A percentile compares a stretch with the other conserved stretches of the same genome.
phyloP scores from a whole-genome alignment of 2,113 vertebrate species.

The Periophthalmodon schlosseri region DNA sequence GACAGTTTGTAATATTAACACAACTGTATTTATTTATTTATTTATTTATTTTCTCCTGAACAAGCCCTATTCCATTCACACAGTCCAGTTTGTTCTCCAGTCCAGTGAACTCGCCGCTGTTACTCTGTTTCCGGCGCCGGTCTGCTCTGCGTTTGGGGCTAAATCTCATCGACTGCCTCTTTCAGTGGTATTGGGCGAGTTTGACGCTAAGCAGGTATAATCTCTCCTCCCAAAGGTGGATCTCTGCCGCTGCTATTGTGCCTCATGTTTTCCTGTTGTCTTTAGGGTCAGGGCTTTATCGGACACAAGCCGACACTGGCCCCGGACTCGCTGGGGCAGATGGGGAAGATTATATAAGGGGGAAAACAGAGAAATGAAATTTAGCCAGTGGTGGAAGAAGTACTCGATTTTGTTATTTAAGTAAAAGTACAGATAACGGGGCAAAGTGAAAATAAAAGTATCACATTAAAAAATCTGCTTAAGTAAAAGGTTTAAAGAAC shows the following conservation, averaged over 20 bases:
- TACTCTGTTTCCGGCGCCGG: conserved; percentile 31
- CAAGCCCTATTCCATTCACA: too few relatives aligned
- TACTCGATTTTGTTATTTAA: too few relatives aligned
- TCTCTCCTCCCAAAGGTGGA: conserved; percentile 68
- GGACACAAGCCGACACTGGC: conserved; percentile 41
- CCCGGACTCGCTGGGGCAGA: conserved; percentile 57
- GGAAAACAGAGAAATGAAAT: conserved; percentile 16
- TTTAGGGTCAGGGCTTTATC: conserved; percentile 47
- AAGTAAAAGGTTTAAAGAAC: too few relatives aligned
- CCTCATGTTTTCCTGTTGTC: conserved; percentile 50
- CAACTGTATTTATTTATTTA: too few relatives aligned
- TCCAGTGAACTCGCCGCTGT: conserved; percentile 6
- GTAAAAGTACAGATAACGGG: too few relatives aligned
- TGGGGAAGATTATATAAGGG: conserved; percentile 37
- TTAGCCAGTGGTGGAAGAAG: too few relatives aligned
- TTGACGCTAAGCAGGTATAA: conserved; percentile 72
- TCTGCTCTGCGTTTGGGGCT: conserved; percentile 42
- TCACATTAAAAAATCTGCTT: too few relatives aligned
- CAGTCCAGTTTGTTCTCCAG: too few relatives aligned
- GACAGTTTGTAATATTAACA: not conserved
- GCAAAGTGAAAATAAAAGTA: too few relatives aligned
- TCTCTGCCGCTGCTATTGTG: conserved; percentile 59
- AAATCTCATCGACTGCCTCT: conserved; percentile 53
- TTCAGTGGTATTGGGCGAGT: conserved; percentile 56
- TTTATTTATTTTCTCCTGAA: too few relatives aligned